Conservation (phyloP, 2,888 invertebrate species). For the Drosophila limbata region DNA sequence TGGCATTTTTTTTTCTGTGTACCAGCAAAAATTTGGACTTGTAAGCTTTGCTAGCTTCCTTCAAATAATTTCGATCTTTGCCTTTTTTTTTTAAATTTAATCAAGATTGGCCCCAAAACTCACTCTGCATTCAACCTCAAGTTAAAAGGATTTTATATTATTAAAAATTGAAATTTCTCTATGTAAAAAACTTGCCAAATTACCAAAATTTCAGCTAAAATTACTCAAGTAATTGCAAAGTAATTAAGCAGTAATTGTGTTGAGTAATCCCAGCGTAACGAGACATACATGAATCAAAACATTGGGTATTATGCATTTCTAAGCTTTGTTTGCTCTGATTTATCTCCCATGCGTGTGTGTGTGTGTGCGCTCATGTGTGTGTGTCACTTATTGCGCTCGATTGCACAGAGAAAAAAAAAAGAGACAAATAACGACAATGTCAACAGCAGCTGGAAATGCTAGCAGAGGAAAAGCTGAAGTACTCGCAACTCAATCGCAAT, state of each 20-base stretch:
- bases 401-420: conserved; percentile 28
- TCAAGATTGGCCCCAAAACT: too few relatives aligned
- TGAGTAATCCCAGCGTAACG: not conserved
- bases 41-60: too few relatives aligned
- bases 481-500: conserved; percentile 35
- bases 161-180: too few relatives aligned
- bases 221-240: not conserved
- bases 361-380: not conserved
- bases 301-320: conserved; percentile 15
- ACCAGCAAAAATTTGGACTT: too few relatives aligned
- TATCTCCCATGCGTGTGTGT: conserved; percentile 10
- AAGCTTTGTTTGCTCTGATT: conserved; percentile 10
- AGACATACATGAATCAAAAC: not conserved
- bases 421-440: conserved; percentile 44
- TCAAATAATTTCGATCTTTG: too few relatives aligned
- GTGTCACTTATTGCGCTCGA: conserved; percentile 46
- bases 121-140: too few relatives aligned
- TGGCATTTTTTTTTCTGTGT: too few relatives aligned
- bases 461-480: conserved; percentile 16
- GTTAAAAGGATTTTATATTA: too few relatives aligned
- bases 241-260: not conserved
- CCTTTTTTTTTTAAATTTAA: too few relatives aligned
- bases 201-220: not conserved
- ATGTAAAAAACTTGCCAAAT: not conserved
- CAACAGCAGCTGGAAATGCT: conserved; percentile 37